Evolutionary conservation across 1,140 invertebrate species (phyloP).

Genomic region (Branchinecta lynchi): DNA sequence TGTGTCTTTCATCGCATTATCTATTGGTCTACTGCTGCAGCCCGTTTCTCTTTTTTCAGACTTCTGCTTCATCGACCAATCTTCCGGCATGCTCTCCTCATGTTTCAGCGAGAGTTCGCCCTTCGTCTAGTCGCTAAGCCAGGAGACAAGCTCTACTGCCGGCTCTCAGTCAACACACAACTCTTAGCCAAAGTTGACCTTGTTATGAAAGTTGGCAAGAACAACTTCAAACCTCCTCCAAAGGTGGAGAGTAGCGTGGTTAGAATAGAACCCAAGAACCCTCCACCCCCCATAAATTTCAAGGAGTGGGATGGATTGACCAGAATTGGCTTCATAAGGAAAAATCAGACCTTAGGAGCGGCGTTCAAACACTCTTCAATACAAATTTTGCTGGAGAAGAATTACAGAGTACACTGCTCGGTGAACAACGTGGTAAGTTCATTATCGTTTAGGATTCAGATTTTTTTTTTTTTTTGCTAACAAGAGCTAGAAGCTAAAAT

Average conservation of each 20-base stretch:
- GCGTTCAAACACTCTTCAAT: constrained; percentile 72
- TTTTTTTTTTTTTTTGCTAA: too few relatives aligned
- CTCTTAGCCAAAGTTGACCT: constrained; percentile 85
- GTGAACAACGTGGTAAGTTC: constrained; percentile 60
- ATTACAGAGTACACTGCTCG: constrained; percentile 76
- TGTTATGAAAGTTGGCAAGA: constrained; percentile 96
- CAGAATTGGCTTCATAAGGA: constrained; percentile 81
- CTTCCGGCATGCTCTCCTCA: constrained; percentile 86
- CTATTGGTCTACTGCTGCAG: too few relatives aligned
- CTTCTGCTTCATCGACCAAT: constrained; percentile 65
- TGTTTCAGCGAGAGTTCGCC: constrained; percentile 99
- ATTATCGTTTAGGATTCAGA: too few relatives aligned
- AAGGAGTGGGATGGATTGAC: constrained; percentile 95
- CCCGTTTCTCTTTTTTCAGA: constrained; percentile 37
- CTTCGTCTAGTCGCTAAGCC: constrained; percentile 90
- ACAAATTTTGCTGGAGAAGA: constrained; percentile 68
- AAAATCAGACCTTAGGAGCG: constrained; percentile 82
- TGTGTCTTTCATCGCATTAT: too few relatives aligned
- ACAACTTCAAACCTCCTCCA: constrained; percentile 95
- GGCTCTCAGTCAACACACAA: constrained; percentile 92
- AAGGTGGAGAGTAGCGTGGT: constrained; percentile 99
- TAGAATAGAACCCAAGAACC: constrained; percentile 88
- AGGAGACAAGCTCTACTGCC: constrained; percentile 92
- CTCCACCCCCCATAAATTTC: constrained; percentile 89
- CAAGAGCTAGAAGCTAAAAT: too few relatives aligned